phyloP scores from a whole-genome alignment of 30 jellyfish, hydroid and myxozoan genomes.

The Turritopsis rubra region DNA sequence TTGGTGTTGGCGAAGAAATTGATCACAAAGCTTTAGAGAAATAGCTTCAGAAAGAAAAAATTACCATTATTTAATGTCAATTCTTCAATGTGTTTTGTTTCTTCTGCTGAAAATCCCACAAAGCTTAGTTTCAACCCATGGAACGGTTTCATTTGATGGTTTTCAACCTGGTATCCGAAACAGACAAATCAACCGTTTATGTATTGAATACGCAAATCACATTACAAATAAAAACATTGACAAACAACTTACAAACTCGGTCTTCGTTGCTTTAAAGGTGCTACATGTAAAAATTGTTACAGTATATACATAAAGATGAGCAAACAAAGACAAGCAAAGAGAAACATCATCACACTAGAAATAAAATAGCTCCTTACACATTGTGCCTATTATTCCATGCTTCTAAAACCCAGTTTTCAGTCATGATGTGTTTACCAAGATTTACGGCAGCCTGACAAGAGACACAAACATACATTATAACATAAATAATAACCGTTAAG shows the following conservation, averaged over 20 bases:
- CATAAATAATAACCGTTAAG: neutral
- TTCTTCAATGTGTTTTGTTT: slow-evolving; percentile 92
- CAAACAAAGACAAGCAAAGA: neutral
- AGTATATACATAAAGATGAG: slow-evolving; percentile 12
- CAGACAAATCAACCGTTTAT: neutral
- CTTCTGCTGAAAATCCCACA: slow-evolving; percentile 90
- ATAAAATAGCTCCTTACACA: slow-evolving; percentile 36
- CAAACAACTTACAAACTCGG: slow-evolving; percentile 52
- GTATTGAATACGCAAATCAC: too few relatives aligned
- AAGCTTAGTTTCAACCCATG: slow-evolving; percentile 87
- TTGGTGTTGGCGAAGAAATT: neutral
- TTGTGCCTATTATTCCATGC: slow-evolving; percentile 82
- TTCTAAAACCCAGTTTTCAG: slow-evolving; percentile 74
- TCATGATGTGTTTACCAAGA: slow-evolving; percentile 91
- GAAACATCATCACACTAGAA: neutral
- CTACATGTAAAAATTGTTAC: slow-evolving; percentile 38
- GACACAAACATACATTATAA: neutral
- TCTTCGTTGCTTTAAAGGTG: slow-evolving; percentile 75
- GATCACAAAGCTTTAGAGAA: too few relatives aligned
- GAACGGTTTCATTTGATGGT: slow-evolving; percentile 76
- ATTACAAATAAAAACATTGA: neutral
- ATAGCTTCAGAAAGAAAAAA: neutral
- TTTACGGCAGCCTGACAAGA: slow-evolving; percentile 85
- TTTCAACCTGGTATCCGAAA: neutral
- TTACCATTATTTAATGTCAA: slow-evolving; percentile 81